These are phyloP conservation scores for Cyclopterus lumpus DNA, from an alignment of 2,797 vertebrate species.

Conservation along the genomic window DNA sequence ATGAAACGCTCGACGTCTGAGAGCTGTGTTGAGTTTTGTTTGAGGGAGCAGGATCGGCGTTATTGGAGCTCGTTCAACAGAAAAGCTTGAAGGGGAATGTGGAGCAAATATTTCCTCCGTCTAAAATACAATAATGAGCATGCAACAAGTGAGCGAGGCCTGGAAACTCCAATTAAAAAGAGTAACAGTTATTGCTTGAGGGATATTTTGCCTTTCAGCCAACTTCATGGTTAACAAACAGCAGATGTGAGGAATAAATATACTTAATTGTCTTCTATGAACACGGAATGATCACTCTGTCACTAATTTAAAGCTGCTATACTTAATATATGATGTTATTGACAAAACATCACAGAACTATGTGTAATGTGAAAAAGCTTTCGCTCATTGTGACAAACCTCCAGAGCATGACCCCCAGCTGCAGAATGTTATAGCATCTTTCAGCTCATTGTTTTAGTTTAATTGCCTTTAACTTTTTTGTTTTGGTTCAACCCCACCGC, in stretches of 20 bases:
- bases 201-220: not conserved
- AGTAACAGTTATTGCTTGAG: not conserved
- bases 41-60: not conserved
- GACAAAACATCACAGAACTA: not conserved
- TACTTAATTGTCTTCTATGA: not conserved
- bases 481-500: not conserved
- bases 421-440: not conserved
- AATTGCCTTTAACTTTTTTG: not conserved
- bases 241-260: slow-evolving; percentile 11
- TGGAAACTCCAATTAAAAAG: not conserved
- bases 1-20: slow-evolving; percentile 20
- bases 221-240: not conserved
- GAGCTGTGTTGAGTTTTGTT: not conserved
- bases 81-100: not conserved
- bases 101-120: not conserved
- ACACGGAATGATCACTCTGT: not conserved
- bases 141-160: not conserved
- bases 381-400: not conserved
- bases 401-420: not conserved
- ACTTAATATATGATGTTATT: not conserved
- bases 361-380: not conserved
- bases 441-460: not conserved
- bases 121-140: not conserved
- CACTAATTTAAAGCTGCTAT: not conserved
- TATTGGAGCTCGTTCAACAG: not conserved